Evolutionary conservation across 2,797 vertebrate genomes (phyloP).

Genomic region (Scleropages formosus): DNA sequence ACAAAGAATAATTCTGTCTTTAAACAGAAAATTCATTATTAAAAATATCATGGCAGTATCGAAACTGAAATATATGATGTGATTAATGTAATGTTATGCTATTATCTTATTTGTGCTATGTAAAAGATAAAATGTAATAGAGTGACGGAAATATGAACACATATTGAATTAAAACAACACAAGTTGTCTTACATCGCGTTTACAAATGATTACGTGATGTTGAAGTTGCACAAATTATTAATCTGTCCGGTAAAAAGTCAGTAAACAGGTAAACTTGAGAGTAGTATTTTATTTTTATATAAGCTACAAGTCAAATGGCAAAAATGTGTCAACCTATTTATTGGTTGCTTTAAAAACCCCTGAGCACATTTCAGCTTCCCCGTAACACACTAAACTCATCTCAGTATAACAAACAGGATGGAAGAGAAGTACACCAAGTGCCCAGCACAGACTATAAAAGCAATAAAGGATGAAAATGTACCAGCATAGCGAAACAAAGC

Average conservation of each 20-base stretch:
- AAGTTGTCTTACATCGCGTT: too few relatives aligned
- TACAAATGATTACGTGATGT: slow-evolving; percentile 36
- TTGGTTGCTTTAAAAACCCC: slow-evolving; percentile 65
- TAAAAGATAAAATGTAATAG: too few relatives aligned
- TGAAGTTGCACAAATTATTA: not conserved
- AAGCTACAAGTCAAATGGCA: slow-evolving; percentile 64
- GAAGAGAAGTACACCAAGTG: slow-evolving; percentile 56
- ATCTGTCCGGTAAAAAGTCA: not conserved
- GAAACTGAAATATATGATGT: too few relatives aligned
- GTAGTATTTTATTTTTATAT: slow-evolving; percentile 68
- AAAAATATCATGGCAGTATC: too few relatives aligned
- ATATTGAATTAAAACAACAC: too few relatives aligned
- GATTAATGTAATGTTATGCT: too few relatives aligned
- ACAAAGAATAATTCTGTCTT: too few relatives aligned
- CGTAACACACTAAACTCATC: slow-evolving; percentile 70
- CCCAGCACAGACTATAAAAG: slow-evolving; percentile 59
- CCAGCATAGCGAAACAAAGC: slow-evolving; percentile 63
- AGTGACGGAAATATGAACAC: too few relatives aligned
- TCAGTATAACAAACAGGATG: slow-evolving; percentile 60
- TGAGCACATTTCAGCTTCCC: slow-evolving; percentile 76
- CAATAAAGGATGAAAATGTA: slow-evolving; percentile 62
- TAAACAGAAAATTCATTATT: too few relatives aligned
- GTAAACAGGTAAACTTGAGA: slow-evolving; percentile 50
- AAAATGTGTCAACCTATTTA: slow-evolving; percentile 53
- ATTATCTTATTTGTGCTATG: too few relatives aligned